phyloP scores from a whole-genome alignment of 1,140 invertebrate genomes.

The Polypedilum pembai region DNA sequence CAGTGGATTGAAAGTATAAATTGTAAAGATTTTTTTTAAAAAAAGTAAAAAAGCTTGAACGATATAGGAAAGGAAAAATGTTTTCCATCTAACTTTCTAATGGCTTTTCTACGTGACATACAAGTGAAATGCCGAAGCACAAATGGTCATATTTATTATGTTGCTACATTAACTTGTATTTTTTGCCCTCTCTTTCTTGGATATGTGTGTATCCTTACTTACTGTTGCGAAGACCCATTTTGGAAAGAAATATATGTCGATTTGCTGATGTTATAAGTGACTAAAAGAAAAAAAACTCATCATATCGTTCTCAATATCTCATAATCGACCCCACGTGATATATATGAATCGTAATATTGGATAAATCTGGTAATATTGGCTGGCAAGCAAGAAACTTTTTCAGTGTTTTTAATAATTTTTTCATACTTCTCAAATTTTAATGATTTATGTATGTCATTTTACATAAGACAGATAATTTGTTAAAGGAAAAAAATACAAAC shows the following conservation, averaged over 20 bases:
- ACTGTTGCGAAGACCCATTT: background rate
- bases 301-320: background rate
- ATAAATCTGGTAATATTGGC: no score
- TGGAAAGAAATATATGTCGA: background rate
- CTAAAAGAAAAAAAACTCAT: background rate
- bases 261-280: background rate
- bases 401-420: background rate
- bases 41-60: no score
- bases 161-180: slow-evolving; percentile 11
- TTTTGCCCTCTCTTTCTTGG: background rate
- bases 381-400: background rate
- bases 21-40: no score
- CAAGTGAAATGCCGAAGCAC: background rate
- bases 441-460: slow-evolving; percentile 20
- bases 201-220: background rate
- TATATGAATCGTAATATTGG: background rate
- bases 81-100: slow-evolving; percentile 23
- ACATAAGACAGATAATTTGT: slow-evolving; percentile 21
- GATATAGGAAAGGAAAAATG: background rate
- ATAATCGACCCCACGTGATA: slow-evolving; percentile 4
- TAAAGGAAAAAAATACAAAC: background rate
- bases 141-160: slow-evolving; percentile 27
- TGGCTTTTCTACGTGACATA: slow-evolving; percentile 21
- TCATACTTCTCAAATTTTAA: slow-evolving; percentile 4
- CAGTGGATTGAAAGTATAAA: no score